These are phyloP conservation scores for Sylvia atricapilla DNA, from an alignment of 2,113 vertebrate genomes.

Conservation along the genomic window DNA sequence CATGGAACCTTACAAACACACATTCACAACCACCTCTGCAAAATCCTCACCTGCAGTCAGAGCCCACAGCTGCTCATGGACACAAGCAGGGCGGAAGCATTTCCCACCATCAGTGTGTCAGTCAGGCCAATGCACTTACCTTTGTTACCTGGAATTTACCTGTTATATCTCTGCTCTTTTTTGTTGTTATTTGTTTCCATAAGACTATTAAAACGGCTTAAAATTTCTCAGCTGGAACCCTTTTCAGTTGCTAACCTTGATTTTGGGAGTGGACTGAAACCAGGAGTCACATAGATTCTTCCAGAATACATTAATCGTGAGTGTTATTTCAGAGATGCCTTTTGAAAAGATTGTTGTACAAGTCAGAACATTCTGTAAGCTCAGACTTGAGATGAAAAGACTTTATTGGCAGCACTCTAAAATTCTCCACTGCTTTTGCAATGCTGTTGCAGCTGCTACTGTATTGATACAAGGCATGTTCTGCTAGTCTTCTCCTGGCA, in stretches of 20 bases:
- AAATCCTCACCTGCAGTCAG: not conserved
- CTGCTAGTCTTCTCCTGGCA: not conserved
- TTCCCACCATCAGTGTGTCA: not conserved
- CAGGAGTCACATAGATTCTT: not conserved
- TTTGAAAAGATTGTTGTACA: not conserved
- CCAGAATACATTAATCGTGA: not conserved
- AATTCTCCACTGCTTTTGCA: not conserved
- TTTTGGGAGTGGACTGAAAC: not conserved
- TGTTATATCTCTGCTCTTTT: not conserved
- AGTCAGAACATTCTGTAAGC: not conserved
- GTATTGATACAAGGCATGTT: not conserved
- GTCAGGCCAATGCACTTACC: not conserved
- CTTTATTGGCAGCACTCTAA: not conserved
- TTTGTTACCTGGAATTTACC: not conserved
- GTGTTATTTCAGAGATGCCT: not conserved
- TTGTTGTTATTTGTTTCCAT: not conserved
- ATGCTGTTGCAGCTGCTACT: not conserved
- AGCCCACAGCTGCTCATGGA: not conserved
- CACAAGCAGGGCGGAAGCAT: not conserved
- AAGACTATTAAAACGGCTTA: not conserved
- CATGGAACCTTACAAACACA: not conserved
- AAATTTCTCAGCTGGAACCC: not conserved
- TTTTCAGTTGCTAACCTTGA: not conserved
- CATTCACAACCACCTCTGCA: not conserved
- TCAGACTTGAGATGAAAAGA: not conserved